Evolutionary conservation across 2,888 invertebrate species (phyloP), one percentile per base, ranked within the genome.

Genomic region (Molanna angustata): DNA sequence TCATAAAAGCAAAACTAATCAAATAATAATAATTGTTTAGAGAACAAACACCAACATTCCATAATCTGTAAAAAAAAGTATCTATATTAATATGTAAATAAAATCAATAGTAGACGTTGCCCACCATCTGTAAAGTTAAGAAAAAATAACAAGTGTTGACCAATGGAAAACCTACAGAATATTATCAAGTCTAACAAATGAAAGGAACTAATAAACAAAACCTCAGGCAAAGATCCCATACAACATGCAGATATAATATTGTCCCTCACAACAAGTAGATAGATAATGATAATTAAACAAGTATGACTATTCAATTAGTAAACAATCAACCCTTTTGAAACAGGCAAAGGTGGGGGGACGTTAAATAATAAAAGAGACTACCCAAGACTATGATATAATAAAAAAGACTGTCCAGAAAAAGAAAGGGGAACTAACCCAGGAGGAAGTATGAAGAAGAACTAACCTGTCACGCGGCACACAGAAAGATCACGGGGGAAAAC

Each of bases 401-500:
- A 43, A 41, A 13, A 32, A 51, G 35, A 47, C 47, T 17, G 21
- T 16, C 19, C 20, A n/a, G 35, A 40, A 40, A 32, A 32, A 40
- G 47, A 40, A 44, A 51, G 21, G 35, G 55, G 45, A 46, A 39
- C 51, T 53, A 47, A 20, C 27, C n/a, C n/a, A n/a, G n/a, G 72
- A 74, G 74, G 74, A 68, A 55, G 52, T 37, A 44, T 33, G 65
- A 57, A 59, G 64, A 64, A 32, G 45, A 49, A 58, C 57, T 65
- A 70, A 71, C 76, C 76, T 75, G 58, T 72, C 76, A 84, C 72
- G 84, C 84, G 72, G 84, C 84, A 79, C 81, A 85, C 75, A 85
- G 82, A 83, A 85, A 85, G 79, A 84, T 83, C 80, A 85, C 83
- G 73, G 84, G 84, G 79, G 84, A 82, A 78, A 85, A 78, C 75